Evolutionary conservation across 2,888 invertebrate species (phyloP).

Genomic region (Papilio protenor): DNA sequence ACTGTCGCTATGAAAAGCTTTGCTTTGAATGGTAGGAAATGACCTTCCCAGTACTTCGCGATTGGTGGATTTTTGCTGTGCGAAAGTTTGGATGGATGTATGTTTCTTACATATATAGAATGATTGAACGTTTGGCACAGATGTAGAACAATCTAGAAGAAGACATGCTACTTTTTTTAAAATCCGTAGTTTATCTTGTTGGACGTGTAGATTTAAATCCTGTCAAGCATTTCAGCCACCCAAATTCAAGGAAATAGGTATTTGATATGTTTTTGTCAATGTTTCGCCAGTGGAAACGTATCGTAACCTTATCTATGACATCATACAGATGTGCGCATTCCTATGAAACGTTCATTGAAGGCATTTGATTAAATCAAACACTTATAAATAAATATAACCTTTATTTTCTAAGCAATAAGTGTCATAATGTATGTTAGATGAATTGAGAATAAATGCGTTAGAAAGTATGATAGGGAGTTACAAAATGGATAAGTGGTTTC

Average conservation of each 20-base stretch:
- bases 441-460: background rate
- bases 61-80: too few relatives aligned
- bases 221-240: too few relatives aligned
- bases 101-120: too few relatives aligned
- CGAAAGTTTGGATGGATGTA: too few relatives aligned
- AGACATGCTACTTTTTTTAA: too few relatives aligned
- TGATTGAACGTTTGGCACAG: too few relatives aligned
- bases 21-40: too few relatives aligned
- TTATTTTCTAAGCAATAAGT: background rate
- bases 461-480: background rate
- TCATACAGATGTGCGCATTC: constrained; percentile 19
- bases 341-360: constrained; percentile 12
- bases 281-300: background rate
- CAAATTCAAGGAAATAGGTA: background rate
- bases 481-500: background rate
- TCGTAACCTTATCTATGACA: background rate
- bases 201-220: too few relatives aligned
- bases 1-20: too few relatives aligned
- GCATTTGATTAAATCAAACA: constrained; percentile 16
- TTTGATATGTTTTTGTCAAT: background rate
- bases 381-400: background rate
- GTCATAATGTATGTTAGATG: background rate
- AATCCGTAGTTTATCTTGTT: too few relatives aligned
- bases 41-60: too few relatives aligned
- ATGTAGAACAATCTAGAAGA: too few relatives aligned